Base-by-base conservation (phyloP, 92 coral and sea anemone genomes). In the Phenganax marumi region DNA sequence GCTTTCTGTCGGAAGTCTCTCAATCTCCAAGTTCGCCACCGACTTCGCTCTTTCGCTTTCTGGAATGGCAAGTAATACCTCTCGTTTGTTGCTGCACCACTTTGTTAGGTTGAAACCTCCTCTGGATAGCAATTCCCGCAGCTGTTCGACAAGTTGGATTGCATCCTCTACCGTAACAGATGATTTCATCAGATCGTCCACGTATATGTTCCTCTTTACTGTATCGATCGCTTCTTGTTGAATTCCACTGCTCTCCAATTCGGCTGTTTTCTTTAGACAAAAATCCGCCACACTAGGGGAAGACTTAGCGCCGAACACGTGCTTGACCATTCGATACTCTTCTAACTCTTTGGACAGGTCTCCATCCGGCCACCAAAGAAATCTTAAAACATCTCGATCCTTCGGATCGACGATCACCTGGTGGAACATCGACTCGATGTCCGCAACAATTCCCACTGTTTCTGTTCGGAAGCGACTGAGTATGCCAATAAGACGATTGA, bases 321-420 rank as follows among this genome's bases (percentile, higher is more conserved):
- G 85, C 75, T 84, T 87, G 19, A 80, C 83, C 89, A 87, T 87
- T 18, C 86, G 74, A 64, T 87, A 87, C 52, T 82, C 89, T 65
- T 75, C 83, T 10, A 85, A 82, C 33, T 87, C 86, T 25, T 84
- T 62, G 49, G 81, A 50, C 75, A 87, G 51, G 76, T 87, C 54
- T 3, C 83, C 79, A 62, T 82, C 56, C 11, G 83, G 83, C 89
- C 89, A 81, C 89, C 86, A 86, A 55, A 85, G 39, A 61, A 89
- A 89, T 56, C 89, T 53, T 25, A 86, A 66, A 17, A 81, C 89
- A 47, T 85, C 80, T 46, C 87, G 66, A 64, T 90, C 88, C 14
- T 58, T 84, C 8, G 88, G 92, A 3, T 84, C 90, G 57, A 89
- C 89, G 23, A 52, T 62, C 24, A 86, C 92, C 53, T 86, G 90